These are phyloP conservation scores for Erynnis tages DNA, from an alignment of 2,888 invertebrate species.

Conservation along the genomic window DNA sequence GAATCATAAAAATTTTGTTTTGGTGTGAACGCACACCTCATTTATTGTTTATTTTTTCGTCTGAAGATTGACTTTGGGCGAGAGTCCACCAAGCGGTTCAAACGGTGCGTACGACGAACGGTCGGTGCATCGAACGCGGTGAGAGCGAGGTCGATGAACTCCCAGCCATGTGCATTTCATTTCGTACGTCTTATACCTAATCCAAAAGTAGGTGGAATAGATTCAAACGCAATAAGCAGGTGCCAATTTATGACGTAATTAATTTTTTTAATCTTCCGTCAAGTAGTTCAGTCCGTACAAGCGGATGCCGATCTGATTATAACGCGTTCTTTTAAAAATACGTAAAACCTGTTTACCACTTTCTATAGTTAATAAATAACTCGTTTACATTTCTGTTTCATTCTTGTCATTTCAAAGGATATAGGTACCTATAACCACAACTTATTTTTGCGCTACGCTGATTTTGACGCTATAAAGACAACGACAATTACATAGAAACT, in stretches of 20 bases:
- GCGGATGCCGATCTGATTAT: slow-evolving; percentile 1
- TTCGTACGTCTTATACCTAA: slow-evolving; percentile 56
- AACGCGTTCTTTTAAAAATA: background rate
- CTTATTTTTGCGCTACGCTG: too few species aligned
- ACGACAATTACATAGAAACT: too few species aligned
- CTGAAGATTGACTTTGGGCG: slow-evolving; percentile 35
- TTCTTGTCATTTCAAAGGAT: too few species aligned
- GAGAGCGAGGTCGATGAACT: slow-evolving; percentile 75
- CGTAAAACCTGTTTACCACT: slow-evolving; percentile 19
- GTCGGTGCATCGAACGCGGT: slow-evolving; percentile 77
- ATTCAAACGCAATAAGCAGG: slow-evolving; percentile 31
- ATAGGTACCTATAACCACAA: too few species aligned
- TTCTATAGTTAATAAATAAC: slow-evolving; percentile 6
- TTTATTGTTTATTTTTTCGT: slow-evolving; percentile 38
- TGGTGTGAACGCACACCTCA: background rate
- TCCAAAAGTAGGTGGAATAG: slow-evolving; percentile 38
- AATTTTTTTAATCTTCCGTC: background rate
- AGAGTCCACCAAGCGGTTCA: slow-evolving; percentile 38
- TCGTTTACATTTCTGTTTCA: too few species aligned
- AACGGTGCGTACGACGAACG: slow-evolving; percentile 39
- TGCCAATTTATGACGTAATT: slow-evolving; percentile 28
- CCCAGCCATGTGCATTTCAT: slow-evolving; percentile 69
- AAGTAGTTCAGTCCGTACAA: background rate
- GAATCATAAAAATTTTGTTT: too few species aligned
- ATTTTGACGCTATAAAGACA: too few species aligned